Evolutionary conservation across 2,797 vertebrate species (phyloP), one percentile per base, ranked within the genome.

Genomic region (Phyllotis vaccarum): DNA sequence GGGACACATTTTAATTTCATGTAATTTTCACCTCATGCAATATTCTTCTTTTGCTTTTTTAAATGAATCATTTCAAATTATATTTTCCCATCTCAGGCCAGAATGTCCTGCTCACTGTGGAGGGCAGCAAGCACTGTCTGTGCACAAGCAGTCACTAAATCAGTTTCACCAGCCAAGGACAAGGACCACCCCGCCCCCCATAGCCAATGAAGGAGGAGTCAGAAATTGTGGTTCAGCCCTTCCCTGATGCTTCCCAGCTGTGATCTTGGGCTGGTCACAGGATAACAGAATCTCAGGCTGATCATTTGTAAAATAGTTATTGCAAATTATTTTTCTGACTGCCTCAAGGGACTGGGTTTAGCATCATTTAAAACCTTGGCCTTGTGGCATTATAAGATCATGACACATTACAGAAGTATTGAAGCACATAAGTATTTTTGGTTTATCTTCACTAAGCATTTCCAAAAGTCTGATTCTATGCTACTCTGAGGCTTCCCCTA

Each of bases 241-340:
- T 58, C 83, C 62, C 96, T 96, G 89, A 95, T 89, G 81, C 52
- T 95, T 95, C 93, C 94, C 95, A 94, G 87, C 94, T 97, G 91
- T 94, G 87, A 94, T 74, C 83, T 91, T 90, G 60, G 58, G n/a
- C 64, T 85, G 40, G 58, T 96, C 87, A 87, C 79, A 68, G 54
- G 88, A 58, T 74, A 46, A 43, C 93, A 81, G 72, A 80, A 40
- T 79, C 87, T 88, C 43, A 31, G 86, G 29, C 85, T 68, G 22
- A 80, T 92, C 76, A 2, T 96, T 83, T 95, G 52, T 92, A 64
- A 92, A 95, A 80, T 24, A 79, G 64, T 75, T 78, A 94, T 80
- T 37, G 74, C 70, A 58, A 82, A 72, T 76, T 91, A 72, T 70
- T 70, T 56, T 24, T 40, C 76, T 86, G 90, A 40, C 40, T 94